Evolutionary conservation across 37 sponge, comb jelly and placozoan species (phyloP).

Genomic region (Mnemiopsis leidyi): DNA sequence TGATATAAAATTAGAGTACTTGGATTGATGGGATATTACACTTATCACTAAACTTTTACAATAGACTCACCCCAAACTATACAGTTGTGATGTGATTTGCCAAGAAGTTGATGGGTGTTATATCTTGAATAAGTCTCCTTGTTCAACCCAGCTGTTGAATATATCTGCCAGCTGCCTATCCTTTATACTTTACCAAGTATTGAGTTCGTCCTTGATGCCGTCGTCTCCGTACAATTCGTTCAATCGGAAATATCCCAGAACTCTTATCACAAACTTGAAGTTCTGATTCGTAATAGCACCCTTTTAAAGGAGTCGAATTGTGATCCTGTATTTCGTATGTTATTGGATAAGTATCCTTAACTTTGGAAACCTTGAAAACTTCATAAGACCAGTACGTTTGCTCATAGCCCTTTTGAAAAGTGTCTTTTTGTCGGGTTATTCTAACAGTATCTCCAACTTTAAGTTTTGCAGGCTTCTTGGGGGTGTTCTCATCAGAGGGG

Average conservation of each 20-base stretch:
- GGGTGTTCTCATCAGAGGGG: background rate
- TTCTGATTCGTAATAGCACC: constrained; percentile 6
- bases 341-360: background rate
- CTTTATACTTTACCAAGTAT: constrained; percentile 15
- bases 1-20: no score
- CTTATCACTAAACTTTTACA: no score
- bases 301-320: background rate
- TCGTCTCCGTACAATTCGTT: background rate
- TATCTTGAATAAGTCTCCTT: background rate
- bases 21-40: no score
- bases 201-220: background rate
- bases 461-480: constrained; percentile 8
- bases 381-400: constrained; percentile 11
- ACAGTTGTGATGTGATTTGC: constrained; percentile 20
- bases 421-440: background rate
- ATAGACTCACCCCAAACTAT: no score
- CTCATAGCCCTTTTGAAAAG: constrained; percentile 47
- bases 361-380: background rate
- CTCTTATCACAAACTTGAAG: background rate
- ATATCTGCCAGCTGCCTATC: constrained; percentile 4
- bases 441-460: constrained; percentile 22
- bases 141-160: constrained; percentile 21
- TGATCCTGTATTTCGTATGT: background rate
- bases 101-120: background rate
- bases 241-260: background rate